A percentile compares a stretch with the other conserved stretches of the same genome.
Evolutionary conservation across 2,113 vertebrate species (phyloP).

Genomic region (Eulacestoma nigropectus): DNA sequence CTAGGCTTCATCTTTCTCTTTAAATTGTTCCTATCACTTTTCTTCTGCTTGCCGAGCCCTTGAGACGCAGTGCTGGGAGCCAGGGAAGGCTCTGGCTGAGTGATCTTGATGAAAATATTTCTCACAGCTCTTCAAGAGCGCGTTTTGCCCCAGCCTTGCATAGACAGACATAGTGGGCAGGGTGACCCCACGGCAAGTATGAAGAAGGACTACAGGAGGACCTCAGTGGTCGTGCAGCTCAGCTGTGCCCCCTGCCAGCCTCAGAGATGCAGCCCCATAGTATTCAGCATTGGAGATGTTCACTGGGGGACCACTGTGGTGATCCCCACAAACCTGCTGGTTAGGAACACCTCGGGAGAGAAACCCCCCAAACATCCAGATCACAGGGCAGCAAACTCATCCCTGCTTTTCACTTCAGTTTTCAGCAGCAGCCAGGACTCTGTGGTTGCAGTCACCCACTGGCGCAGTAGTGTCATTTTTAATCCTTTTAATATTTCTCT

Average conservation of each 20-base stretch:
- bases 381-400: not conserved
- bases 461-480: slow-evolving; percentile 8
- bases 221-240: not conserved
- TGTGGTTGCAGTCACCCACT: not conserved
- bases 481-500: slow-evolving; percentile 21
- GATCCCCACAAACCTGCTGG: not conserved
- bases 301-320: rapidly evolving
- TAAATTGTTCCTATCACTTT: not conserved
- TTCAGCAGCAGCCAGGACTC: not conserved
- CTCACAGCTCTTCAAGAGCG: not conserved
- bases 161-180: not conserved
- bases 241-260: not conserved
- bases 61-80: not conserved
- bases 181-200: rapidly evolving
- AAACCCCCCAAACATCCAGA: rapidly evolving
- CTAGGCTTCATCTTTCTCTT: not conserved
- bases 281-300: not conserved
- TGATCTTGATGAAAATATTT: not conserved
- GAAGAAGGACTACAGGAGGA: not conserved
- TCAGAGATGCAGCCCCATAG: not conserved
- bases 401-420: not conserved
- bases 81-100: not conserved
- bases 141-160: not conserved
- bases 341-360: rapidly evolving
- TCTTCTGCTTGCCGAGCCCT: not conserved